Conservation (phyloP, 2,888 invertebrate genomes). For the Sycophila texana region DNA sequence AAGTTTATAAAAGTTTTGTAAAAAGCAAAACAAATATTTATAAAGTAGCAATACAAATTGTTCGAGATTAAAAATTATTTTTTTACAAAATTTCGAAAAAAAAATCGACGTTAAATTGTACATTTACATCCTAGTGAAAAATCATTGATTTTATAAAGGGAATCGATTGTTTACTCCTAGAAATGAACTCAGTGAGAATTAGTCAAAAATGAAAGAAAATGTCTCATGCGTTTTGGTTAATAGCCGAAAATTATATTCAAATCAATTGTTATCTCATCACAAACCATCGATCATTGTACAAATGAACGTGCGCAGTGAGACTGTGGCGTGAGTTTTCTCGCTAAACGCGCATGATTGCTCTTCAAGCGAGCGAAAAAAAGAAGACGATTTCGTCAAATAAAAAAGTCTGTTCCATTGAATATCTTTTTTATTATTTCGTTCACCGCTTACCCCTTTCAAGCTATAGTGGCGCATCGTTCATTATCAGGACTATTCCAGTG, state of each 20-base stretch:
- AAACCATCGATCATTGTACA: too few relatives aligned
- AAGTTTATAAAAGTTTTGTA: too few relatives aligned
- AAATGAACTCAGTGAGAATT: not conserved
- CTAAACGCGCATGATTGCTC: not conserved
- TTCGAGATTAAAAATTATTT: too few relatives aligned
- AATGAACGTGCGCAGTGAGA: too few relatives aligned
- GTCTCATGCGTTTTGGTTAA: too few relatives aligned
- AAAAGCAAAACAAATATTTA: too few relatives aligned
- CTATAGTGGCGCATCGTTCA: not conserved
- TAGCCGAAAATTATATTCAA: not conserved
- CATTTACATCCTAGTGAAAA: too few relatives aligned
- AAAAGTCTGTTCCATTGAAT: constrained; percentile 32
- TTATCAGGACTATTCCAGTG: not conserved
- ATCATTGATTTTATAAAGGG: too few relatives aligned
- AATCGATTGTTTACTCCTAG: not conserved
- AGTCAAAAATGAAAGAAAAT: not conserved
- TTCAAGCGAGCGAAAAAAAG: not conserved
- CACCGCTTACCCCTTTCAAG: not conserved
- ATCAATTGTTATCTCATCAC: not conserved
- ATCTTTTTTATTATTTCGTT: not conserved
- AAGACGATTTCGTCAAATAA: constrained; percentile 29
- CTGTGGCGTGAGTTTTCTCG: not conserved
- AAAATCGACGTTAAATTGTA: too few relatives aligned
- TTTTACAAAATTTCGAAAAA: too few relatives aligned
- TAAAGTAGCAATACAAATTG: too few relatives aligned